Evolutionary conservation across 2,113 vertebrate species (phyloP), one percentile per base, ranked within the genome.

Genomic region (Chaetorhynchus papuensis): DNA sequence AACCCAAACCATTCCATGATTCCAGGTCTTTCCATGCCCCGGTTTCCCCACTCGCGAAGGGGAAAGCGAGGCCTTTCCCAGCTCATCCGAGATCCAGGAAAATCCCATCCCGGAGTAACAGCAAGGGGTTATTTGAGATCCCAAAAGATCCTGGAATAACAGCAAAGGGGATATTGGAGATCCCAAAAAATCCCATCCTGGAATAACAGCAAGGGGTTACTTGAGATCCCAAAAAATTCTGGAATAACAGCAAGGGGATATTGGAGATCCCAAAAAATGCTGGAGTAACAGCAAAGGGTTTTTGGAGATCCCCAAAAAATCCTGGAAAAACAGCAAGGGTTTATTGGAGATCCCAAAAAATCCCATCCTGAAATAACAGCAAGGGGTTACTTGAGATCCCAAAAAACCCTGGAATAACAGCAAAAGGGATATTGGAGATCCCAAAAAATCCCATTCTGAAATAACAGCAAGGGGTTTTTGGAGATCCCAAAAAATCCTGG

Each of bases 11-110:
- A 26, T 53, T 47, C 53, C 53, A 1, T 6, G 28, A 21, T 60
- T 82, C 61, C 69, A 4, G 27, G 33, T 2, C 37, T 37, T 85
- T 35, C 63, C 0, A 0, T 41, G 81, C 65, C 85, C 91, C 85
- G 11, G 45, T 84, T 94, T 90, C 74, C 50, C 60, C 5, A 1
- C 7, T 17, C 4, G 20, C 3, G 20, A 57, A 42, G 10, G 60
- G 82, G 15, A 20, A 39, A 56, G 10, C 1, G 11, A 41, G 4
- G 35, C 5, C 24, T 28, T 28, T 47, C 15, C 60, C 70, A n/a
- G n/a, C 15, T 41, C 30, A 24, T 47, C 41, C 0, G 0, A 56
- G 35, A 49, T 74, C n/a, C 50, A 6, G 15, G 9, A 54, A 45
- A 84, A 41, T 41, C 23, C 23, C 19, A 23, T 39, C 59, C 54